phyloP scores from a whole-genome alignment of 2,797 vertebrate genomes.

The Geotrypetes seraphini region DNA sequence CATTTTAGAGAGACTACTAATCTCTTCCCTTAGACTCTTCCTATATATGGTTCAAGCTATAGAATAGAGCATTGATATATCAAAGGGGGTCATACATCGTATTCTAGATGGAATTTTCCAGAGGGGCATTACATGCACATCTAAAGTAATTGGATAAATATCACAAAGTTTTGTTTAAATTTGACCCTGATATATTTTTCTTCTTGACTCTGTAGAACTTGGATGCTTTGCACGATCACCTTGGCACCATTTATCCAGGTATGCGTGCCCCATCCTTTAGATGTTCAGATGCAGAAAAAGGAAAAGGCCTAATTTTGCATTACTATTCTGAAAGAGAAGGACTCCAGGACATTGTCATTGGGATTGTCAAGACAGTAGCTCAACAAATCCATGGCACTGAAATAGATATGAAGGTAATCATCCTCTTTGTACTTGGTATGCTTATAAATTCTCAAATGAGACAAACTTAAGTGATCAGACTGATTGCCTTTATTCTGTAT shows the following conservation, averaged over 20 bases:
- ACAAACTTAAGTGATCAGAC: too few relatives aligned
- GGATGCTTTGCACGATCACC: constrained; percentile 92
- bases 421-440: not conserved
- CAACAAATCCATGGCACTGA: constrained; percentile 96
- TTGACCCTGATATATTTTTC: too few relatives aligned
- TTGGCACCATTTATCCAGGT: constrained; percentile 95
- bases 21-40: too few relatives aligned
- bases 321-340: constrained; percentile 97
- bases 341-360: constrained; percentile 96
- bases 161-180: too few relatives aligned
- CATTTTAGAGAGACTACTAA: too few relatives aligned
- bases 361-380: constrained; percentile 96
- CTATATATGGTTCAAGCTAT: too few relatives aligned
- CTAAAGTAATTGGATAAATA: too few relatives aligned
- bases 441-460: not conserved
- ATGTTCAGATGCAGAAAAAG: constrained; percentile 93
- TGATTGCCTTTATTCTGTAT: too few relatives aligned
- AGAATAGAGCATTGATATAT: too few relatives aligned
- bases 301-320: constrained; percentile 91
- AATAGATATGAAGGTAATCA: constrained; percentile 93
- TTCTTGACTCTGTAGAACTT: constrained; percentile 91
- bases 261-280: constrained; percentile 96
- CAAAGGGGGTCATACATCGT: too few relatives aligned
- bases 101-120: too few relatives aligned
- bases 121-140: too few relatives aligned